Percentiles rank a stretch among this genome's conserved stretches.
These are phyloP conservation scores for Leucozona laternaria DNA, from an alignment of 2,888 invertebrate genomes.

Conservation along the genomic window DNA sequence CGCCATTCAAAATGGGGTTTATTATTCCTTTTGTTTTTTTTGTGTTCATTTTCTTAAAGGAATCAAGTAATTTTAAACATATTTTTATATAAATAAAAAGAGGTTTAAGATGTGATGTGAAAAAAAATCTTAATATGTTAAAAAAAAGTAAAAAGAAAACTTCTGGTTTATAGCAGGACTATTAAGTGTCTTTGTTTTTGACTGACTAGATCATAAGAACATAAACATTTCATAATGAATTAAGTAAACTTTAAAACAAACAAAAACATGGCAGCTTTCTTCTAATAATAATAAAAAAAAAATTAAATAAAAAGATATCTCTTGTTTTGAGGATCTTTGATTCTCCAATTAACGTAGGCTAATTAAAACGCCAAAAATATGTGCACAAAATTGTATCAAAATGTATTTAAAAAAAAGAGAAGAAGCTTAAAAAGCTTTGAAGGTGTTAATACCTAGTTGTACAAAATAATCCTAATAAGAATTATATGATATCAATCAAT, in stretches of 20 bases:
- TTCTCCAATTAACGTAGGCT: conserved; percentile 11
- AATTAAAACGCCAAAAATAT: conserved; percentile 10
- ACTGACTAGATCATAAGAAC: conserved; percentile 48
- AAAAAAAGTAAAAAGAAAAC: conserved; percentile 20
- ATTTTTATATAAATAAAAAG: conserved; percentile 62
- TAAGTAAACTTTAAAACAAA: conserved; percentile 36
- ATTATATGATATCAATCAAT: conserved; percentile 7
- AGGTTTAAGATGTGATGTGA: conserved; percentile 39
- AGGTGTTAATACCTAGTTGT: conserved; percentile 10
- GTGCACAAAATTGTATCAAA: conserved; percentile 31
- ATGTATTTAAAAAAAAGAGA: conserved; percentile 3
- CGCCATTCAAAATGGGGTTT: conserved; percentile 75
- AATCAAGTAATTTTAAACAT: conserved; percentile 43
- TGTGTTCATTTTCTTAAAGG: conserved; percentile 46
- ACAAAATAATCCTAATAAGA: conserved; percentile 14
- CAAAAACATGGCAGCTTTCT: conserved; percentile 23
- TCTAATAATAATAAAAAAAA: background rate
- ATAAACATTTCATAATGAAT: conserved; percentile 42
- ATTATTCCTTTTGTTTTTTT: conserved; percentile 42
- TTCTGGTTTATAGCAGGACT: conserved; percentile 39
- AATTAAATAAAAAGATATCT: background rate
- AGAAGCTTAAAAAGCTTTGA: conserved; percentile 21
- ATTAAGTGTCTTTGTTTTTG: conserved; percentile 40
- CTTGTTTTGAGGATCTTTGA: conserved; percentile 3
- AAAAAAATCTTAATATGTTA: conserved; percentile 20